Conservation (phyloP, 2,888 invertebrate species). For the Bibio marci region DNA sequence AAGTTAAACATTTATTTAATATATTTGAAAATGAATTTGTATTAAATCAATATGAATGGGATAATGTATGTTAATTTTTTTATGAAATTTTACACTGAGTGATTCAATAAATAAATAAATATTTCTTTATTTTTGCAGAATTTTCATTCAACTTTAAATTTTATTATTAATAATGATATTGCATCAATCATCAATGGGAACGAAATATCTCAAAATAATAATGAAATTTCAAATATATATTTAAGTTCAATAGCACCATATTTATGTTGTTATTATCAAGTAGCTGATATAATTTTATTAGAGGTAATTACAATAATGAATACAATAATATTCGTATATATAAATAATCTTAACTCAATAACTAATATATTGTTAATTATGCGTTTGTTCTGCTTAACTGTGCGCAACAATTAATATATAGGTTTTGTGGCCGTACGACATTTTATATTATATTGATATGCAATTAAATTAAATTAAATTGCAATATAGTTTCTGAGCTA, state of each 20-base stretch:
- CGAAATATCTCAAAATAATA: constrained; percentile 26
- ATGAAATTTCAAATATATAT: constrained; percentile 33
- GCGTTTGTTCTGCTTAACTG: no score
- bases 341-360: no score
- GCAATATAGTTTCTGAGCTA: no score
- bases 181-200: constrained; percentile 8
- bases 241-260: constrained; percentile 44
- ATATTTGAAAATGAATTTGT: constrained; percentile 48
- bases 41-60: constrained; percentile 34
- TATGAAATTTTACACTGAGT: no score
- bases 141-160: constrained; percentile 19
- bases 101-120: no score
- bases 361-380: no score
- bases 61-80: constrained; percentile 30
- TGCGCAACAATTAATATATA: no score
- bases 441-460: no score
- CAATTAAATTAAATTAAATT: no score
- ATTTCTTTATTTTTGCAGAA: constrained; percentile 21
- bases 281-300: constrained; percentile 30
- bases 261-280: constrained; percentile 40
- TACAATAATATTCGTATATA: constrained; percentile 1
- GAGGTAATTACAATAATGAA: no score
- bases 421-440: no score
- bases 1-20: constrained; percentile 23
- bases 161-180: constrained; percentile 7